Conservation (phyloP, 2,888 invertebrate species). For the Ectemnius lituratus region DNA sequence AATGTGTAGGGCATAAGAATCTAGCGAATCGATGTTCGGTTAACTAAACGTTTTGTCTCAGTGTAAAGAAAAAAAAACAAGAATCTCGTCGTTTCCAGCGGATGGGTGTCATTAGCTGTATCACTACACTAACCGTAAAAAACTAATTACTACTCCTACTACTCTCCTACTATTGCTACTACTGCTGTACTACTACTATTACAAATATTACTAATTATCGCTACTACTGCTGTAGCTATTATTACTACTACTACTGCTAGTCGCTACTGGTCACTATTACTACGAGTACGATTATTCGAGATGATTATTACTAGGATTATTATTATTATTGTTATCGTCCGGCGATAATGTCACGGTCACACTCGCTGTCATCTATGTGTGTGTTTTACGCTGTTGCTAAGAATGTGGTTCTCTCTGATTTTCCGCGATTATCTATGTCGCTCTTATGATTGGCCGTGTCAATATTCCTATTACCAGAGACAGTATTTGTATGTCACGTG, state of each 20-base stretch:
- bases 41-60: slow-evolving; percentile 9
- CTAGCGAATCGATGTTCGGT: no score
- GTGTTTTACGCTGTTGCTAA: neutral
- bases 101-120: no score
- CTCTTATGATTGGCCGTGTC: slow-evolving; percentile 1
- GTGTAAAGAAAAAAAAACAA: slow-evolving; percentile 39
- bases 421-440: neutral
- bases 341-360: neutral
- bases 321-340: slow-evolving; percentile 27
- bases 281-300: slow-evolving; percentile 17
- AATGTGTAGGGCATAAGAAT: no score
- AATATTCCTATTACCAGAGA: slow-evolving; percentile 11
- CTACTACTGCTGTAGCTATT: slow-evolving; percentile 30
- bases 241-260: slow-evolving; percentile 34
- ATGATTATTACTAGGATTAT: slow-evolving; percentile 32
- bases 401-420: neutral
- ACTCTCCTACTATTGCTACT: slow-evolving; percentile 12
- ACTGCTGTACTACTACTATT: slow-evolving; percentile 12
- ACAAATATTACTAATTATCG: slow-evolving; percentile 38
- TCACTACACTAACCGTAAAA: neutral
- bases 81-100: slow-evolving; percentile 1
- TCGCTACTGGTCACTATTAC: slow-evolving; percentile 42
- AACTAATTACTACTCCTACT: slow-evolving; percentile 20
- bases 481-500: neutral
- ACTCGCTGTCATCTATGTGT: no score